Conservation (phyloP, 2,888 invertebrate species). For the Petrophora chlorosata region DNA sequence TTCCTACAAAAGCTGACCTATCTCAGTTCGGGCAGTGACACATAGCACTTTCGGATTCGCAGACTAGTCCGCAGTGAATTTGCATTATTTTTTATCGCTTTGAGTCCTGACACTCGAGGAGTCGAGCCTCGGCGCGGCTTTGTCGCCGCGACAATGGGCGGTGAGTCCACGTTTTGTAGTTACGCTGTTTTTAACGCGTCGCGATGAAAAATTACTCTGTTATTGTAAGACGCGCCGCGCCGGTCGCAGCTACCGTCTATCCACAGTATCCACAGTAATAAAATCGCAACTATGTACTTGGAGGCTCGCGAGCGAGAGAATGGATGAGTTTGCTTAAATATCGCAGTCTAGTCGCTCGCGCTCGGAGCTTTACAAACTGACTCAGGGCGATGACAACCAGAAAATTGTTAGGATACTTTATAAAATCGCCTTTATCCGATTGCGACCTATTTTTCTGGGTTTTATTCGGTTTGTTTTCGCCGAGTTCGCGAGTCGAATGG, state of each 20-base stretch:
- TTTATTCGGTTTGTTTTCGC: conserved; percentile 8
- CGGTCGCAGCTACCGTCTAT: no score
- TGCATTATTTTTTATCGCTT: conserved; percentile 78
- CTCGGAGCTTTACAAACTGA: conserved; percentile 11
- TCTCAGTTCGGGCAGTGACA: conserved; percentile 3
- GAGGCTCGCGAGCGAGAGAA: neutral
- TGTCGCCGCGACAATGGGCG: conserved; percentile 63
- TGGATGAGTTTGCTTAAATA: conserved; percentile 25
- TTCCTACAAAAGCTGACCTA: conserved; percentile 18
- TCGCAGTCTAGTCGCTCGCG: neutral
- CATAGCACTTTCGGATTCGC: conserved; percentile 24
- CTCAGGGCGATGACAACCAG: conserved; percentile 14
- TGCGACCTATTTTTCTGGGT: conserved; percentile 2
- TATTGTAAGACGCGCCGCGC: conserved; percentile 43
- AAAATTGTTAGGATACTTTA: conserved; percentile 15
- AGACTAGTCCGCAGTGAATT: conserved; percentile 59
- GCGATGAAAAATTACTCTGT: conserved; percentile 70
- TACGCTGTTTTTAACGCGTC: conserved; percentile 45
- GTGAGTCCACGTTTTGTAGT: conserved; percentile 63
- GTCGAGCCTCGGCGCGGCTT: conserved; percentile 51
- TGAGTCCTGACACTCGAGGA: conserved; percentile 63
- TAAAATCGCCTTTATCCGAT: conserved; percentile 19
- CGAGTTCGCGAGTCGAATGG: conserved; percentile 4
- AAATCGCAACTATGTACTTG: conserved; percentile 4
- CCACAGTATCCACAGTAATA: conserved; percentile 5